Evolutionary conservation across 2,113 vertebrate genomes (phyloP), one percentile per base, ranked within the genome.

Genomic region (Petrocephalus microphthalmus): DNA sequence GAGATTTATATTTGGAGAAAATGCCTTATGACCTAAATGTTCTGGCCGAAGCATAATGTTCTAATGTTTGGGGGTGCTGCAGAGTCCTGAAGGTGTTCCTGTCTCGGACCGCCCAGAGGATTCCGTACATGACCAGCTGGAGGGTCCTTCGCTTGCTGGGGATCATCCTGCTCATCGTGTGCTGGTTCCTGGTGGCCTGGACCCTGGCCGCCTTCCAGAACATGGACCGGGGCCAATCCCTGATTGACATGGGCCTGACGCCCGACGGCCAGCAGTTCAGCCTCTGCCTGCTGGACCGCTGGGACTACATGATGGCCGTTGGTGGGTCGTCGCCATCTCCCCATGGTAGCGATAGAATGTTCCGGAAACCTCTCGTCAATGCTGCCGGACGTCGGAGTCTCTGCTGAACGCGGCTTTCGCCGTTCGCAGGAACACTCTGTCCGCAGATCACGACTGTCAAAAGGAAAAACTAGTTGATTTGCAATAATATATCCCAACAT

Each of bases 261-360:
- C 97, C 97, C 22, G 96, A 98, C 88, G 96, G 97, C 88, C 95
- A 98, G 92, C 97, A 97, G 96, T 99, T 99, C 96, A 97, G 96
- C 89, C 97, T 97, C 97, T 99, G 98, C 94, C 96, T 99, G 94
- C 92, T 97, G 92, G 98, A 99, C 92, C 97, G 97, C 92, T 99
- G 98, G 98, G 98, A 99, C 95, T 99, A 99, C 96, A 99, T 99
- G 98, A 98, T 98, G 96, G 98, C 98, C 90, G 95, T 99, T 88
- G 98, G 98, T 99, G 96, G 89, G 97, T 93, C 54, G 29, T 15
- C 22, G 4, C 54, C 51, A 60, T 81, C 81, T 74, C 45, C 37
- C 10, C 22, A 15, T 1, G 5, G 67, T 37, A 37, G 71, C 17
- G 15, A 7, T 42, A 78, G 71, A 78, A 19, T 0, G 15, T 78